Evolutionary conservation across 2,888 invertebrate species (phyloP).

Genomic region (Koerneria pararmatus): DNA sequence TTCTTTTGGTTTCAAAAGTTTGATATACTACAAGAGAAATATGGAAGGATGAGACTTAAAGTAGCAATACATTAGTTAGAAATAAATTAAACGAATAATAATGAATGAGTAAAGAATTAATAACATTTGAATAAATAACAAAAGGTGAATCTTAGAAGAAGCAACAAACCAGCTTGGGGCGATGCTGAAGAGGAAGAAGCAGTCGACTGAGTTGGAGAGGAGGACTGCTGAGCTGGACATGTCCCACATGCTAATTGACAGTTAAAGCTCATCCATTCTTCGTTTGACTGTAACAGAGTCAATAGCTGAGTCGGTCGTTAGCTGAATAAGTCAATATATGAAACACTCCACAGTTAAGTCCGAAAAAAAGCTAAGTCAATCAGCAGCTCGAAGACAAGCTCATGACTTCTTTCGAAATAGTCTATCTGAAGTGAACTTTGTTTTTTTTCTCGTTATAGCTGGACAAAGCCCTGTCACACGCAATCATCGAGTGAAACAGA

Average conservation of each 20-base stretch:
- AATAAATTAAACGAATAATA: not conserved
- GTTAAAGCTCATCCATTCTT: conserved; percentile 50
- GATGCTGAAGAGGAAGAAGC: conserved; percentile 1
- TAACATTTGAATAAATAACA: not conserved
- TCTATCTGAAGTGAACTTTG: no score
- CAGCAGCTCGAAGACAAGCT: no score
- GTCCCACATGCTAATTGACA: conserved; percentile 51
- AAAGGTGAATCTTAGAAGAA: conserved; percentile 9
- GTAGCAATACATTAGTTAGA: no score
- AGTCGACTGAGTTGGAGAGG: not conserved
- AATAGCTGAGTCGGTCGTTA: not conserved
- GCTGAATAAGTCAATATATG: not conserved
- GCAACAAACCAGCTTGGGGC: not conserved
- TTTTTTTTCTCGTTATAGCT: no score
- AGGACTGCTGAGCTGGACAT: conserved; percentile 35
- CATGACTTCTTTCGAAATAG: no score
- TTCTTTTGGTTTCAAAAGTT: no score
- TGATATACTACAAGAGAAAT: no score
- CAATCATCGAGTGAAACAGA: no score
- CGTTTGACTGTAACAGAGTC: conserved; percentile 36
- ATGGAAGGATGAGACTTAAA: no score
- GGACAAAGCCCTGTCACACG: no score
- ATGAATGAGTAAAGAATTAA: not conserved
- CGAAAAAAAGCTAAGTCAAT: no score
- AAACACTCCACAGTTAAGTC: no score